Evolutionary conservation across 2,113 vertebrate species (phyloP).

Genomic region (Scortum barcoo): DNA sequence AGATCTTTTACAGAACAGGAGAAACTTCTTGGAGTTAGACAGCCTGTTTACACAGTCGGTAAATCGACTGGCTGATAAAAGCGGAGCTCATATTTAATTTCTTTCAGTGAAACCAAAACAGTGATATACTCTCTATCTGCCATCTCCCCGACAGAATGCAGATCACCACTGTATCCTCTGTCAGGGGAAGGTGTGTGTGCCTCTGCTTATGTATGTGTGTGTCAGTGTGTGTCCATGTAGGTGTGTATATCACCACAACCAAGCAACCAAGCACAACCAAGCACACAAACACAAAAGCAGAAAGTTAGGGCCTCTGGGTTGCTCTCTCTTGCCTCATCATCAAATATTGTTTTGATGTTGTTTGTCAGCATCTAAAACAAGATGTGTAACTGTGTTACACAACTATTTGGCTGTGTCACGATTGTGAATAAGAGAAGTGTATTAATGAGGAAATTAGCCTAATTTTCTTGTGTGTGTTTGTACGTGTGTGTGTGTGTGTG

Average conservation of each 20-base stretch:
- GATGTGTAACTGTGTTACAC: not conserved
- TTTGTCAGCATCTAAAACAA: slow-evolving; percentile 24
- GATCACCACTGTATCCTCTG: slow-evolving; percentile 10
- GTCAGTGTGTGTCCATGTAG: not conserved
- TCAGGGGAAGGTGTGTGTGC: not conserved
- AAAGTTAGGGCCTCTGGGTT: not conserved
- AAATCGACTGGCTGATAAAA: slow-evolving; percentile 34
- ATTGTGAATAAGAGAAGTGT: slow-evolving; percentile 20
- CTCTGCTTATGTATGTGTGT: not conserved
- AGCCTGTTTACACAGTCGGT: not conserved
- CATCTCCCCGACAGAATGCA: slow-evolving; percentile 22
- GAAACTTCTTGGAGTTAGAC: slow-evolving; percentile 4
- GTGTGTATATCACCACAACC: not conserved
- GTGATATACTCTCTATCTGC: slow-evolving; percentile 22
- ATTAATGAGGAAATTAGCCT: slow-evolving; percentile 17
- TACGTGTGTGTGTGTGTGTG: slow-evolving; percentile 5
- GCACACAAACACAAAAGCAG: not conserved
- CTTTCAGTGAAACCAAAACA: slow-evolving; percentile 21
- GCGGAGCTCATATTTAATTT: slow-evolving; percentile 41
- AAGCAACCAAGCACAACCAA: not conserved
- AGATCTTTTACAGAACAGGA: not conserved
- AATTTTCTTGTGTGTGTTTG: slow-evolving; percentile 15
- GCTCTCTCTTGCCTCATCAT: slow-evolving; percentile 14
- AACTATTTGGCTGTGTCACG: not conserved
- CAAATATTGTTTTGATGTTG: slow-evolving; percentile 36